A percentile compares a stretch with the other conserved stretches of the same genome.
Evolutionary conservation across 2,888 invertebrate genomes (phyloP).

Genomic region (Carabus problematicus): DNA sequence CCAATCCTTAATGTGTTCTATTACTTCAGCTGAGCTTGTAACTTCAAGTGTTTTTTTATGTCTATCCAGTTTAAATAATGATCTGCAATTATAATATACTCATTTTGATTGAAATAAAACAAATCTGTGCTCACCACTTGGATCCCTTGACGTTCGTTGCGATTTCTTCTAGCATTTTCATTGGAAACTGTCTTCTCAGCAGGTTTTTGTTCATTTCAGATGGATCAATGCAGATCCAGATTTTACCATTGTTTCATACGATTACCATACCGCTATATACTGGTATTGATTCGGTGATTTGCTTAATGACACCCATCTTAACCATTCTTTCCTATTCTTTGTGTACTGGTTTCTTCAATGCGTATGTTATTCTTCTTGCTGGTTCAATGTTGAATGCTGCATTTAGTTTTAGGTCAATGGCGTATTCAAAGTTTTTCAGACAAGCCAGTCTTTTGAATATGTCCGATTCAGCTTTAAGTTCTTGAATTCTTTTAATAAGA

Average conservation of each 20-base stretch:
- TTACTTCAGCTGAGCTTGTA: too few species aligned
- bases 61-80: too few species aligned
- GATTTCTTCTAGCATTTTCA: constrained; percentile 38
- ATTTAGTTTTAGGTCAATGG: constrained; percentile 33
- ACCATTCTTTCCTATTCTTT: constrained; percentile 43
- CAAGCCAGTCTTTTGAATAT: constrained; percentile 39
- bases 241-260: constrained; percentile 42
- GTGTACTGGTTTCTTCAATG: neutral
- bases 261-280: constrained; percentile 44
- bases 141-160: constrained; percentile 22
- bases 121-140: constrained; percentile 17
- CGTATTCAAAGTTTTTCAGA: constrained; percentile 34
- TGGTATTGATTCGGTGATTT: constrained; percentile 43
- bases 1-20: too few species aligned
- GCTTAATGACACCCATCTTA: constrained; percentile 40
- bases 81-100: too few species aligned
- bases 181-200: constrained; percentile 33
- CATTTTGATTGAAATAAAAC: too few species aligned
- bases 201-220: constrained; percentile 29
- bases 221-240: constrained; percentile 41
- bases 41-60: too few species aligned
- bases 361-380: constrained; percentile 40
- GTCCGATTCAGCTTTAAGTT: neutral
- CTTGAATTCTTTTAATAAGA: constrained; percentile 8
- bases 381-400: constrained; percentile 26